Evolutionary conservation across 2,113 vertebrate species (phyloP), one percentile per base, ranked within the genome.

Genomic region (Neolamprologus ventralis): DNA sequence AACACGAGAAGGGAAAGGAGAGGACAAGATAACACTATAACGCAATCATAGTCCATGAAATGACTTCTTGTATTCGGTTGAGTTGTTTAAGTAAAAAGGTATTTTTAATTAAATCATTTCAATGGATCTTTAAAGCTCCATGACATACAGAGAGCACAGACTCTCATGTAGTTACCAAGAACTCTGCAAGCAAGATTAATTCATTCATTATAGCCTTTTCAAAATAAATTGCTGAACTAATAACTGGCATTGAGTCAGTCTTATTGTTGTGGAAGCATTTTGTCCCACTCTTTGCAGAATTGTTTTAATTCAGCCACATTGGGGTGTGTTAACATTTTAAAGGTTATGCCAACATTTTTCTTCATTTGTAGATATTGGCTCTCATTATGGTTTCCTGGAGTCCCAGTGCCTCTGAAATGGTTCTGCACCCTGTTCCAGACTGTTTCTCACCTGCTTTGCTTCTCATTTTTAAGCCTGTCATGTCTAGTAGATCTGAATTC

Each of bases 1-100:
- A n/a, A 78, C 42, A 49, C 4, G 6, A 94, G 93, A 17, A 84
- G 96, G 95, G 7, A 71, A 16, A 83, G 28, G 1, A 60, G 4
- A 51, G 14, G 42, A 68, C 17, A 79, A 7, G 3, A 54, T 71
- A 75, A 75, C 42, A 28, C 16, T 28, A 75, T 4, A 63, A 47
- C 1, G 2, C 4, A 47, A 75, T 28, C 16, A 4, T 1, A 75
- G 23, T 28, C 23, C 71, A 28, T 17, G 40, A 47, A 16, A 47
- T 5, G 40, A 17, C 21, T 75, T 47, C 4, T 47, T n/a, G n/a
- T n/a, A n/a, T n/a, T n/a, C n/a, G n/a, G n/a, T n/a, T 7, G 71
- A 47, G 6, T 49, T 49, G 14, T 75, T 28, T 75, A 28, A 7
- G 23, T 28, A 75, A 28, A 26, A 11, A 10, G 6, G 4, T 47